Evolutionary conservation across 2,888 invertebrate species (phyloP), one percentile per base, ranked within the genome.

Genomic region (Cotesia congregata): DNA sequence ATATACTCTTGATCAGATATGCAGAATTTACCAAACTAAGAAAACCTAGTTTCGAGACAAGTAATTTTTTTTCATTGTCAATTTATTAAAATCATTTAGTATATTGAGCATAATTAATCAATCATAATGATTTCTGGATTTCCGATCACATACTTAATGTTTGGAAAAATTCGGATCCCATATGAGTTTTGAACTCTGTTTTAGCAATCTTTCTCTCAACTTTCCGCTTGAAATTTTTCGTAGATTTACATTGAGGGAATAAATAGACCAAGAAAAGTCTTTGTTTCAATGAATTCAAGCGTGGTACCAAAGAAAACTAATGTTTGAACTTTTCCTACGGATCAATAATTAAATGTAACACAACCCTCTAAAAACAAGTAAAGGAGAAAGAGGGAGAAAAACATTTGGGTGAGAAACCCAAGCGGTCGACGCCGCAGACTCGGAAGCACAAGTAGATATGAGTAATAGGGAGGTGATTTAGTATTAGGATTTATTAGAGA

Each of bases 401-500:
- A 68, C n/a, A 72, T 30, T 17, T 67, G 50, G 61, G 60, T 77
- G 71, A 39, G 72, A 50, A 67, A 15, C 71, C 39, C 65, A 70
- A 40, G 38, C 20, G 69, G 20, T 6, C 65, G 72, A 67, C 62
- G 70, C 67, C 50, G 12, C 12, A 50, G 7, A 81, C 72, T 73
- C 78, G 75, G 68, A 70, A 69, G 81, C 75, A 81, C 50, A 50
- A 50, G 77, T 82, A 85, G 83, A 86, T 88, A 87, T 87, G 87
- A 87, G 86, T 87, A 87, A 87, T 85, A 83, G 83, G 82, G 85
- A 20, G 86, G 83, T 83, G 87, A 87, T 87, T 87, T 85, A 86
- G 85, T 88, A 88, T 88, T 88, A 86, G 86, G 87, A 88, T 88
- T 88, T 88, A 88, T 88, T 86, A 88, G 82, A 77, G 85, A 67